Percentiles rank a stretch among this genome's conserved stretches.
phyloP scores from a whole-genome alignment of 2,113 vertebrate genomes.

The Meleagris gallopavo region DNA sequence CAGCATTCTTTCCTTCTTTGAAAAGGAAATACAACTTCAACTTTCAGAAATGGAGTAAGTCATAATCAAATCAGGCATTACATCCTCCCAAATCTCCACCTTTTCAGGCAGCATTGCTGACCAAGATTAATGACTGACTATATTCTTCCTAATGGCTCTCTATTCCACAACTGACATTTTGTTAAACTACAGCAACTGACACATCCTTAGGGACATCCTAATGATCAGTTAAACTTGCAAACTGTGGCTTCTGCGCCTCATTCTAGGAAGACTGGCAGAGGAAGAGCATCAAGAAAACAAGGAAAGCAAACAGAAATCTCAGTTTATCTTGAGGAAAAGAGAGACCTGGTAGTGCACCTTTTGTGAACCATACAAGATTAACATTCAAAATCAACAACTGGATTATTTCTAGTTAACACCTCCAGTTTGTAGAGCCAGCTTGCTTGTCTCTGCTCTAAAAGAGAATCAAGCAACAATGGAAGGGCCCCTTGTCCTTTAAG shows the following conservation, averaged over 20 bases:
- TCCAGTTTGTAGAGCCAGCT: neutral
- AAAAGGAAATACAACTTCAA: neutral
- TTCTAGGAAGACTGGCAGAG: neutral
- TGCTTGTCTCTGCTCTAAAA: neutral
- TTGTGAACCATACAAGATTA: neutral
- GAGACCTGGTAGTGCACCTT: neutral
- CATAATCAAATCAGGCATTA: neutral
- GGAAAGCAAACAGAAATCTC: neutral
- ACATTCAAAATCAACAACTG: neutral
- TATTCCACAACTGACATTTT: constrained; percentile 21
- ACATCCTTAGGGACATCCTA: constrained; percentile 27
- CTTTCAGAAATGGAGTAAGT: neutral
- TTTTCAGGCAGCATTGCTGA: neutral
- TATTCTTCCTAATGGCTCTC: neutral
- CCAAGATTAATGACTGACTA: neutral
- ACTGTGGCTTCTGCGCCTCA: neutral
- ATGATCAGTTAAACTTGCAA: constrained; percentile 26
- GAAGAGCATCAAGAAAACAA: neutral
- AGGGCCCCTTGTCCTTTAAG: neutral
- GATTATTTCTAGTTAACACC: neutral
- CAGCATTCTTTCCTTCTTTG: neutral
- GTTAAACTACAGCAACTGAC: constrained; percentile 10
- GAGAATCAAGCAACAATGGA: neutral
- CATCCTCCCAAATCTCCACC: neutral
- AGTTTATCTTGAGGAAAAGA: neutral